Conservation (phyloP, 2,888 invertebrate genomes). For the Synergus laeviventris region DNA sequence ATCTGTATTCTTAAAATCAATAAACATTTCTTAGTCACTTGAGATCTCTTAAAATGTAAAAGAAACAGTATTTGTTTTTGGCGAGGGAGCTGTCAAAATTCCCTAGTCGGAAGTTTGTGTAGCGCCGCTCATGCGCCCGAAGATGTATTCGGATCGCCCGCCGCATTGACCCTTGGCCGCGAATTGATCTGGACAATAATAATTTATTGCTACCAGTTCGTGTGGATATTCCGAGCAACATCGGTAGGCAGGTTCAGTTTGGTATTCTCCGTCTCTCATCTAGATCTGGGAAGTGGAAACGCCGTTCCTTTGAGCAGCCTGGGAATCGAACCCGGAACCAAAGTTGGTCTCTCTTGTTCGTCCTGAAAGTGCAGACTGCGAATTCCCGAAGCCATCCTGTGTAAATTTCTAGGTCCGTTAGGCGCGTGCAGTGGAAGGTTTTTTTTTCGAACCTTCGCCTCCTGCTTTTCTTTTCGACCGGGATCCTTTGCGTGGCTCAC, state of each 20-base stretch:
- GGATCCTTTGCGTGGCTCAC: conserved; percentile 51
- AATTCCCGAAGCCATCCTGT: conserved; percentile 53
- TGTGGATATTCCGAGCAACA: conserved; percentile 47
- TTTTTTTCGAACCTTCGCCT: conserved; percentile 51
- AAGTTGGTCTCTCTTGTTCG: conserved; percentile 49
- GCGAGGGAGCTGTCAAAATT: too few species aligned
- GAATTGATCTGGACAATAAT: conserved; percentile 67
- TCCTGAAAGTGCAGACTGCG: conserved; percentile 51
- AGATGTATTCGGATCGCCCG: conserved; percentile 43
- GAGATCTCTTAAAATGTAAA: too few species aligned
- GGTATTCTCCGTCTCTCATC: conserved; percentile 55
- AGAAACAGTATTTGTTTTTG: too few species aligned
- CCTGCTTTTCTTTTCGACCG: conserved; percentile 45
- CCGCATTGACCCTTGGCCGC: conserved; percentile 60
- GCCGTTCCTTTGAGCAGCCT: conserved; percentile 53
- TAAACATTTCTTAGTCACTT: too few species aligned
- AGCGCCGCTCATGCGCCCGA: neutral
- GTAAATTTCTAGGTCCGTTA: conserved; percentile 58
- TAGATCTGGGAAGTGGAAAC: conserved; percentile 59
- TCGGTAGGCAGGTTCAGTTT: conserved; percentile 48
- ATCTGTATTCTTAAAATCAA: neutral
- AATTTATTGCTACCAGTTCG: conserved; percentile 66
- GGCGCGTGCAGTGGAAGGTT: conserved; percentile 56
- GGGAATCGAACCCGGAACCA: conserved; percentile 64
- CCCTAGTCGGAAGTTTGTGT: too few species aligned